These are phyloP conservation scores for Sphenopsis melanotis DNA, from an alignment of 2,797 vertebrate genomes.

Conservation along the genomic window DNA sequence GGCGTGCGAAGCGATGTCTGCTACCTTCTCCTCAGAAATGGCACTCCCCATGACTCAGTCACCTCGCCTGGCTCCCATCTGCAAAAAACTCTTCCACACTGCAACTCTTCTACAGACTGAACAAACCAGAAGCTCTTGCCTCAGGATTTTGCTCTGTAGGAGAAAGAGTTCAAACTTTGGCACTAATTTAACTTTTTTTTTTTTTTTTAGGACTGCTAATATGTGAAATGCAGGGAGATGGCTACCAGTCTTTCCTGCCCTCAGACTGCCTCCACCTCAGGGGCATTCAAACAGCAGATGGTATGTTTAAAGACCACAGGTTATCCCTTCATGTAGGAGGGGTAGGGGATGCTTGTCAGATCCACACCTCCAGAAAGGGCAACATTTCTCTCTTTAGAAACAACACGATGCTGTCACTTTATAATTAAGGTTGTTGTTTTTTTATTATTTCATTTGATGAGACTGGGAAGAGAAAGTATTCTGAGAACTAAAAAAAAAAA, in stretches of 20 bases:
- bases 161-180: not conserved
- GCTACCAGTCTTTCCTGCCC: not conserved
- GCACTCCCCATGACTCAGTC: not conserved
- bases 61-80: not conserved
- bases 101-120: not conserved
- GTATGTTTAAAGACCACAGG: constrained; percentile 2
- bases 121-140: not conserved
- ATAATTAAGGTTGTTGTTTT: not conserved
- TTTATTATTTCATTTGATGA: constrained; percentile 2
- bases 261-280: not conserved
- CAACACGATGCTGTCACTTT: not conserved
- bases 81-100: not conserved
- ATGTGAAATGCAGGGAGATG: not conserved
- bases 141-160: not conserved
- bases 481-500: not conserved
- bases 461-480: not conserved
- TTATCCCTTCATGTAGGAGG: not conserved
- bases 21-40: not conserved
- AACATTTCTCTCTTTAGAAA: constrained; percentile 20
- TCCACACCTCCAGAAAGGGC: not conserved
- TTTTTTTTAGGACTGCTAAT: not conserved
- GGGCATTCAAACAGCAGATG: not conserved
- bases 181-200: not conserved
- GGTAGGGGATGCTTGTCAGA: not conserved
- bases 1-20: accelerated